These are phyloP conservation scores for Aramus guarauna DNA, from an alignment of 2,113 vertebrate species.

Conservation along the genomic window DNA sequence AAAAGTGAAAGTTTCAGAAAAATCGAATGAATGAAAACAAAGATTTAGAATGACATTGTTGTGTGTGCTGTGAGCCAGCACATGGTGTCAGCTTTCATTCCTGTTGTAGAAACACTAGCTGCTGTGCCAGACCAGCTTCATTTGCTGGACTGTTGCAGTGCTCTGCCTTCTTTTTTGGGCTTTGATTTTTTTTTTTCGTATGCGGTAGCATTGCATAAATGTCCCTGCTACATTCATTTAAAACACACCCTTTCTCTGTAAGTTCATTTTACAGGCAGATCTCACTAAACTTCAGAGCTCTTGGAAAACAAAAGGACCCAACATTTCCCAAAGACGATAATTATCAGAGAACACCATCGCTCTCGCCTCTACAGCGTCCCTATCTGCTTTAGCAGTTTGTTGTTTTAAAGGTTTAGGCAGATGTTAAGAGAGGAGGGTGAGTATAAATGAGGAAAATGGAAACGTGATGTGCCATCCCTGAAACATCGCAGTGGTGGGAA, in stretches of 20 bases:
- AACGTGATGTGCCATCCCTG: background rate
- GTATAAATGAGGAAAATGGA: background rate
- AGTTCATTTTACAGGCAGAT: background rate
- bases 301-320: background rate
- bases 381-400: background rate
- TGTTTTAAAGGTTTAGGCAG: background rate
- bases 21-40: background rate
- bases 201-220: background rate
- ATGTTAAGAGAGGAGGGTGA: background rate
- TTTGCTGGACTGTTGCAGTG: background rate
- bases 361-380: background rate
- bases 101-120: background rate
- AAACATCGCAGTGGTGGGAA: accelerated
- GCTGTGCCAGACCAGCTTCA: background rate
- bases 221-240: background rate
- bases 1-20: background rate
- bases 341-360: background rate
- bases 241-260: background rate
- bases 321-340: background rate
- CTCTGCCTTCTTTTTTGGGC: background rate
- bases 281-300: background rate
- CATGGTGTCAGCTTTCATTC: background rate
- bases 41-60: background rate
- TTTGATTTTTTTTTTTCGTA: background rate
- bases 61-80: background rate